A percentile compares a stretch with the other conserved stretches of the same genome.
phyloP scores from a whole-genome alignment of 2,888 invertebrate genomes.

The Hedychridium roseum region DNA sequence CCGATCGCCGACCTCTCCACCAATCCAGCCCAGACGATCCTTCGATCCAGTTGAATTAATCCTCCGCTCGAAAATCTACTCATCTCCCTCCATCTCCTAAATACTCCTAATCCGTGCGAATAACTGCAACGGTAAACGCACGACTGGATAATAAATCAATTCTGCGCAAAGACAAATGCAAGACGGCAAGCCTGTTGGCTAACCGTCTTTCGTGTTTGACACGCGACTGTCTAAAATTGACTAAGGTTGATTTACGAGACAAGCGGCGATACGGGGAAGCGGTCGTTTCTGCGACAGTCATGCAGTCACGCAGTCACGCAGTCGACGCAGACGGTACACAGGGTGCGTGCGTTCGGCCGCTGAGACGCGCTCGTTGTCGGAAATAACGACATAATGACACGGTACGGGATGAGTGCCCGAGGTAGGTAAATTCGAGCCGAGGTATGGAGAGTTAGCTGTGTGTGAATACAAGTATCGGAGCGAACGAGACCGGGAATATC shows the following conservation, averaged over 20 bases:
- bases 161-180: no score
- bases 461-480: constrained; percentile 1
- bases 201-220: no score
- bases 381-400: constrained; percentile 63
- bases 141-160: not conserved
- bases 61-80: not conserved
- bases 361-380: constrained; percentile 62
- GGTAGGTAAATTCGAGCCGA: constrained; percentile 56
- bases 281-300: constrained; percentile 29
- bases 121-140: not conserved
- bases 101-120: not conserved
- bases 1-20: constrained; percentile 1
- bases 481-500: constrained; percentile 18
- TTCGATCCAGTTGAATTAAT: no score
- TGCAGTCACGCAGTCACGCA: no score
- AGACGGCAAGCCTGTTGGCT: no score
- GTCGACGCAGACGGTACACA: no score
- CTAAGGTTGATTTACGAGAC: constrained; percentile 20
- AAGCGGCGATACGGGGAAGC: constrained; percentile 17
- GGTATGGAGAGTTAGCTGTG: constrained; percentile 18
- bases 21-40: no score
- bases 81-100: not conserved
- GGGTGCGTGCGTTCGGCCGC: constrained; percentile 36
- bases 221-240: no score
- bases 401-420: constrained; percentile 58